A percentile compares a stretch with the other conserved stretches of the same genome.
phyloP scores from a whole-genome alignment of 1,140 invertebrate genomes.

The Oscheius sp. region DNA sequence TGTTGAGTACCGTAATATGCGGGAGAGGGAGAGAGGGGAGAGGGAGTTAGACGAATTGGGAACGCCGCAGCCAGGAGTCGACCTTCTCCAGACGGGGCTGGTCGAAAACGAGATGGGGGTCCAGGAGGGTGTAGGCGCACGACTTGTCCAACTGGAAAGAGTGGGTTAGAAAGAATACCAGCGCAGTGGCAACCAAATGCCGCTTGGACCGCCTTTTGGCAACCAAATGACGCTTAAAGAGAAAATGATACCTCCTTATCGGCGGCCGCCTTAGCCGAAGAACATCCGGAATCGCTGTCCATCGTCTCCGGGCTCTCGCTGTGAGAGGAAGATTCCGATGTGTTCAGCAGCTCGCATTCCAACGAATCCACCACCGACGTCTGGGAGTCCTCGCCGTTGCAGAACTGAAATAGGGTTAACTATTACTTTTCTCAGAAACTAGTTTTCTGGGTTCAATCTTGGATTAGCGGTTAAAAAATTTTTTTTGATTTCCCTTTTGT shows the following conservation, averaged over 20 bases:
- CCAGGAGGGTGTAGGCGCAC: neutral
- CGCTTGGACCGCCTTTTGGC: too few relatives aligned
- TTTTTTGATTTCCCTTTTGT: too few relatives aligned
- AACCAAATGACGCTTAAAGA: too few relatives aligned
- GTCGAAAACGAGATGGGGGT: neutral
- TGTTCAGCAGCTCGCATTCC: neutral
- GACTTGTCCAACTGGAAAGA: neutral
- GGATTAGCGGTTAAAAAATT: too few relatives aligned
- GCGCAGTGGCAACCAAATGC: too few relatives aligned
- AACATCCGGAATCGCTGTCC: neutral
- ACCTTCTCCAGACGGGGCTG: conserved; percentile 6
- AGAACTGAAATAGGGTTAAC: neutral
- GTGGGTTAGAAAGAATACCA: too few relatives aligned
- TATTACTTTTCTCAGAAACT: neutral
- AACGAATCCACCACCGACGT: neutral
- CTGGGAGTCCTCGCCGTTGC: neutral
- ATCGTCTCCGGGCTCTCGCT: neutral
- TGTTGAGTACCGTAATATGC: too few relatives aligned
- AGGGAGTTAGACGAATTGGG: conserved; percentile 12
- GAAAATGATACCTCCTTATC: neutral
- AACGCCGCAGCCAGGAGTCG: conserved; percentile 4
- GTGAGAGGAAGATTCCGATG: neutral
- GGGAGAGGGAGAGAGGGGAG: too few relatives aligned
- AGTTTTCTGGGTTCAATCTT: too few relatives aligned
- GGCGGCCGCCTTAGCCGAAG: neutral